phyloP scores from a whole-genome alignment of 92 coral and sea anemone genomes.

The Scolanthus callimorphus region DNA sequence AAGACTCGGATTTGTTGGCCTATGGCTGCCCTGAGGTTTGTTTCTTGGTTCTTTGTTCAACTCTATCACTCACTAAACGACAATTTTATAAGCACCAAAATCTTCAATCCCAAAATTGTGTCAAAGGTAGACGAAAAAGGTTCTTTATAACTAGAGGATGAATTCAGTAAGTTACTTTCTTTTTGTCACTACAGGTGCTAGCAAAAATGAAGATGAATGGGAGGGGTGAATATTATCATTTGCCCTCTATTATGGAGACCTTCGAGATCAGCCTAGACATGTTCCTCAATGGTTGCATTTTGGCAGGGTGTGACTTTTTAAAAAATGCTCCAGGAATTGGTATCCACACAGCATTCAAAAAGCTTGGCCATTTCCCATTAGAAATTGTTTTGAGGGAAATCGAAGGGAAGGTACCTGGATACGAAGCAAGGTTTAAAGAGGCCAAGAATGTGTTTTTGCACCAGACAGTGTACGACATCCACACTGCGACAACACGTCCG shows the following conservation, averaged over 20 bases:
- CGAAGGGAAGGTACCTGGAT: not conserved
- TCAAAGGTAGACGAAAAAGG: no score
- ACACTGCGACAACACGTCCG: not conserved
- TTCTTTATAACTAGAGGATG: no score
- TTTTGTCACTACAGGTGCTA: no score
- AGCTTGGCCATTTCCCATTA: not conserved
- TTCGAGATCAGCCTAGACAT: not conserved
- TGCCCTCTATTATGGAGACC: not conserved
- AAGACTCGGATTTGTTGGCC: no score
- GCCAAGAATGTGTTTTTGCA: not conserved
- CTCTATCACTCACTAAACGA: no score
- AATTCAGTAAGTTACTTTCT: no score
- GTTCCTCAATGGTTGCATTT: not conserved
- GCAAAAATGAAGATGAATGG: not conserved
- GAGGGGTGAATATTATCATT: not conserved
- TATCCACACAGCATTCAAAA: not conserved
- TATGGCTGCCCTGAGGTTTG: no score
- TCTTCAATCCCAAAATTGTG: no score
- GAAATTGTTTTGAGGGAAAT: not conserved
- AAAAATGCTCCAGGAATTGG: not conserved
- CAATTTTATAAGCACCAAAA: no score
- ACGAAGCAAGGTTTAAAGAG: not conserved
- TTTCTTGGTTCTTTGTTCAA: no score
- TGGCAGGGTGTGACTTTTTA: not conserved
- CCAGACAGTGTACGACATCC: not conserved